Percentiles rank a stretch among this genome's conserved stretches.
Evolutionary conservation across 2,113 vertebrate genomes (phyloP).

Genomic region (Lepus americanus): DNA sequence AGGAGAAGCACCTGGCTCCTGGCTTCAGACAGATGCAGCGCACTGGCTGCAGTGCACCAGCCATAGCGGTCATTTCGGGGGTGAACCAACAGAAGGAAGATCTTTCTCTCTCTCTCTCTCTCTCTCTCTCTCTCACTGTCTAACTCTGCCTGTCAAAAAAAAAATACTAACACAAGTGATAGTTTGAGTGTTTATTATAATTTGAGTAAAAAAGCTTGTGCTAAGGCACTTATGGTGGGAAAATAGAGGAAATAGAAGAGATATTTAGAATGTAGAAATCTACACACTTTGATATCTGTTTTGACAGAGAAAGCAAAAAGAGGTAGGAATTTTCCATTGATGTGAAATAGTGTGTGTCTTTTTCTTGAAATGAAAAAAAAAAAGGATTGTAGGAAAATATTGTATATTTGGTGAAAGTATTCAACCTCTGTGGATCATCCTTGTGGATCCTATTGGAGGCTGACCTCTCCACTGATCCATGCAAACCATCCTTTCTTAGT

Average conservation of each 20-base stretch:
- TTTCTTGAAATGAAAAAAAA: not conserved
- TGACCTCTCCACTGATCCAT: not conserved
- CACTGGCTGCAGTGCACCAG: no score
- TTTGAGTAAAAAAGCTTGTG: not conserved
- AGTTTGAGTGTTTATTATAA: not conserved
- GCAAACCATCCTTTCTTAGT: not conserved
- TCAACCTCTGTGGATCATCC: not conserved
- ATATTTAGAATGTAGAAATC: not conserved
- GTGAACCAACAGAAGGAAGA: no score
- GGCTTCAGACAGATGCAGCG: no score
- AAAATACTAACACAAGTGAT: no score
- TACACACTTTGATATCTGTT: not conserved
- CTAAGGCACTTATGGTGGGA: not conserved
- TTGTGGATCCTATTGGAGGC: not conserved
- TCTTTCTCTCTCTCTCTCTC: no score
- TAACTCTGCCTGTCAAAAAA: no score
- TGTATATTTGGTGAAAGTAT: not conserved
- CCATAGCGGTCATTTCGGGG: no score
- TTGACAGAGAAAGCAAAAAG: not conserved
- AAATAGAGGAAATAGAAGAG: not conserved
- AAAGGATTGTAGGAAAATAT: not conserved
- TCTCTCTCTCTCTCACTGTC: no score
- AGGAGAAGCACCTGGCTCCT: no score
- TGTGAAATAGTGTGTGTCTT: not conserved
- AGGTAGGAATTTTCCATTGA: not conserved